These are phyloP conservation scores for Propithecus coquereli DNA, from an alignment of 2,113 vertebrate species.

Conservation along the genomic window DNA sequence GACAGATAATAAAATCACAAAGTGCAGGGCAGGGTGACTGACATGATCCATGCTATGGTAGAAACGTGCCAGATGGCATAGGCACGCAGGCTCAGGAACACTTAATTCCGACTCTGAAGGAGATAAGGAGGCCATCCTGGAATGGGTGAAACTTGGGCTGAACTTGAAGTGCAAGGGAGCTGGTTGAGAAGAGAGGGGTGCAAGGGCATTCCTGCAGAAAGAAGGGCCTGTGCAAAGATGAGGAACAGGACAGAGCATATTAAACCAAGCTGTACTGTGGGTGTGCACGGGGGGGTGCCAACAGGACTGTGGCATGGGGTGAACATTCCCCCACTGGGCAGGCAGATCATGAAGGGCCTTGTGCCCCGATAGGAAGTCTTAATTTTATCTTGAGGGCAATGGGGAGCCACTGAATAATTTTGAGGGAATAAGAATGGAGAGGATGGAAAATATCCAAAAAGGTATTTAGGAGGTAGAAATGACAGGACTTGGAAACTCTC, in stretches of 20 bases:
- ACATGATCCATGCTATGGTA: too few species aligned
- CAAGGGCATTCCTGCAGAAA: too few species aligned
- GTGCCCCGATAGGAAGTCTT: background rate
- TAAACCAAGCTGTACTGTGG: background rate
- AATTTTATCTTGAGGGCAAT: background rate
- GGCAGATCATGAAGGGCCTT: background rate
- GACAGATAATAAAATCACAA: background rate
- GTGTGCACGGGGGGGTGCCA: fast-evolving
- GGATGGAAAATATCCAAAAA: background rate
- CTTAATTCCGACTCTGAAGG: background rate
- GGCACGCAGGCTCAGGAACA: background rate
- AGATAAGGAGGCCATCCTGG: background rate
- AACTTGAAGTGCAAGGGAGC: background rate
- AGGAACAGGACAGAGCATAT: fast-evolving
- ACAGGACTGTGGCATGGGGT: fast-evolving
- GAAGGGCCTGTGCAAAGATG: too few species aligned
- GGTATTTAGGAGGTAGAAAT: background rate
- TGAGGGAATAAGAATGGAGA: background rate
- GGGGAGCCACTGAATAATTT: background rate
- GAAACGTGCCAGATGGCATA: background rate
- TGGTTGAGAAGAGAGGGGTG: background rate
- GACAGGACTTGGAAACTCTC: background rate
- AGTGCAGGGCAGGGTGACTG: background rate
- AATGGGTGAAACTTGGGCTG: background rate
- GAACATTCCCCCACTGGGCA: too few species aligned